Conservation (phyloP, 2,888 invertebrate species). For the Sussaba pulchella region DNA sequence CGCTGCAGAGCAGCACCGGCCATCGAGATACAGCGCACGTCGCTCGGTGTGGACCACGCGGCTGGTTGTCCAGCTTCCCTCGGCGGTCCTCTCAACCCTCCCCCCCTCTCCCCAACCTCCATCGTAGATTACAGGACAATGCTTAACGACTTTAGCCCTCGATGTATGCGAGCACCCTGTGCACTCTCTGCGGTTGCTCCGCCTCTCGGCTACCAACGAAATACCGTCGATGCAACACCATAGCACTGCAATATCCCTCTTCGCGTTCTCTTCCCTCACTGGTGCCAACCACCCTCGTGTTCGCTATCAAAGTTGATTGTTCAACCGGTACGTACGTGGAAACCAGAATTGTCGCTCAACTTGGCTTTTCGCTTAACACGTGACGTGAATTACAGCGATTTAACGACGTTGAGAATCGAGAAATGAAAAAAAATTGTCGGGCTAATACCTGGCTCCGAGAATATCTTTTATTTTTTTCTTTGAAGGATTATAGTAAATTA, state of each 20-base stretch:
- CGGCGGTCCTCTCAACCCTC: conserved; percentile 44
- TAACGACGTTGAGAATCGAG: conserved; percentile 1
- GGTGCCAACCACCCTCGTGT: conserved; percentile 21
- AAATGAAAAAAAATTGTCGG: conserved; percentile 32
- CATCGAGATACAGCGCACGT: conserved; percentile 41
- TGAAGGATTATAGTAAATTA: too few species aligned
- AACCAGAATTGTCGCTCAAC: conserved; percentile 28
- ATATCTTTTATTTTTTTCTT: too few species aligned
- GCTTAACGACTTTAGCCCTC: conserved; percentile 68
- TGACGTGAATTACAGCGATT: conserved; percentile 21
- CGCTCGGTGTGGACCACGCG: conserved; percentile 31
- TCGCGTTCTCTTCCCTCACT: neutral
- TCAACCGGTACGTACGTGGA: conserved; percentile 30
- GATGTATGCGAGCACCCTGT: conserved; percentile 44
- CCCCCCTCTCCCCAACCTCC: conserved; percentile 38
- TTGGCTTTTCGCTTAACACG: conserved; percentile 51
- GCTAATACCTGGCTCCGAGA: conserved; percentile 23
- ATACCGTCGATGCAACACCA: conserved; percentile 17
- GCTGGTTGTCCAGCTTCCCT: conserved; percentile 36
- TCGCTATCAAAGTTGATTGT: conserved; percentile 61
- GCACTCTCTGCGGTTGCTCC: conserved; percentile 50
- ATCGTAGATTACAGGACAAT: conserved; percentile 66
- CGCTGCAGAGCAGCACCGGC: conserved; percentile 2
- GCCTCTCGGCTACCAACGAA: conserved; percentile 12
- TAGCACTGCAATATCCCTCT: conserved; percentile 12